These are phyloP conservation scores for Artibeus lituratus DNA, from an alignment of 2,797 vertebrate species.

Conservation along the genomic window DNA sequence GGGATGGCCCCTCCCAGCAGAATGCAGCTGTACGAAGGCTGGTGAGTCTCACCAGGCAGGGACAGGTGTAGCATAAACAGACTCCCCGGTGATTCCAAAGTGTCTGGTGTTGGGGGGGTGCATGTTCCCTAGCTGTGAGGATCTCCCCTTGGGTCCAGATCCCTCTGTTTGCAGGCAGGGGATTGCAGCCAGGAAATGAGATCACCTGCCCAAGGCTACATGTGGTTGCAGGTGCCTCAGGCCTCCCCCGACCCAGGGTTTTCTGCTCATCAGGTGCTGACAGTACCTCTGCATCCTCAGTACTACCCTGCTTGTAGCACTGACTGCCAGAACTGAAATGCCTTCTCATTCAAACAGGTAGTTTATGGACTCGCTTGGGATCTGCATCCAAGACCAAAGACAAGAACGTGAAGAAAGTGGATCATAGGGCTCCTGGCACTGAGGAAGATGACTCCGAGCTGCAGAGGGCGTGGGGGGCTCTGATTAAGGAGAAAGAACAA, in stretches of 20 bases:
- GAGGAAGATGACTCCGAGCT: conserved; percentile 95
- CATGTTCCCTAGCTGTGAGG: background rate
- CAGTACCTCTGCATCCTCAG: background rate
- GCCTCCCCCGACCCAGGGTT: background rate
- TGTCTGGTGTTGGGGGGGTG: rapidly evolving
- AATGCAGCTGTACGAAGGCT: background rate
- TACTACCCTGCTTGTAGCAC: background rate
- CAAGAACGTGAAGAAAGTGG: conserved; percentile 81
- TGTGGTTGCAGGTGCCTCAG: background rate
- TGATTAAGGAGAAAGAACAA: conserved; percentile 96
- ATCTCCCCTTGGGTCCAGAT: background rate
- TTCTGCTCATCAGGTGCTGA: background rate
- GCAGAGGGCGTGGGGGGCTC: conserved; percentile 95
- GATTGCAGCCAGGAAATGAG: background rate
- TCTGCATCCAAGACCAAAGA: conserved; percentile 83
- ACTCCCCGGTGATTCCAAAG: background rate
- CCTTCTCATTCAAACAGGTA: conserved; percentile 81
- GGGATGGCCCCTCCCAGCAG: background rate
- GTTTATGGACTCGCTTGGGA: conserved; percentile 94
- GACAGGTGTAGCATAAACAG: background rate
- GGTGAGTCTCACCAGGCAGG: background rate
- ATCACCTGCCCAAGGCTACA: background rate
- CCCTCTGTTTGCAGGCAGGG: background rate
- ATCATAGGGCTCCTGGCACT: conserved; percentile 71
- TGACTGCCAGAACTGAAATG: background rate